Evolutionary conservation across 2,797 vertebrate genomes (phyloP).

Genomic region (Zenarchopterus dispar): DNA sequence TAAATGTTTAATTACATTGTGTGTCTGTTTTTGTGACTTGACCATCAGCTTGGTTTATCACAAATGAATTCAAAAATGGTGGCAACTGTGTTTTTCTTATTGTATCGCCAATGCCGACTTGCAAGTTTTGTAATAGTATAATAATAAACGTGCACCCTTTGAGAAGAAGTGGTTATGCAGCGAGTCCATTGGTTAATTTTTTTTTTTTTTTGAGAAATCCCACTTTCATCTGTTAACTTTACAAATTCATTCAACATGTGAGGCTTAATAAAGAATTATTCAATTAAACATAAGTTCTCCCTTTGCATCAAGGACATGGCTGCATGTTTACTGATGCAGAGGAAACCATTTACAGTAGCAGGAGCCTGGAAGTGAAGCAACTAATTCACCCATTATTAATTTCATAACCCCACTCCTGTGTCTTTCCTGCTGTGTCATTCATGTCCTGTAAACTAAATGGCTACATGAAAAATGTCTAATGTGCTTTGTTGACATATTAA

Average conservation of each 20-base stretch:
- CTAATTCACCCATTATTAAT: not conserved
- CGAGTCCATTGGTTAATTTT: not conserved
- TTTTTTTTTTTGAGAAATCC: too few species aligned
- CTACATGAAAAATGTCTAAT: not conserved
- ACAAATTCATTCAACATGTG: too few species aligned
- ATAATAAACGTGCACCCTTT: not conserved
- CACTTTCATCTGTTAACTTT: not conserved
- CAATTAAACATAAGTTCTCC: too few species aligned
- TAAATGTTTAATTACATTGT: too few species aligned
- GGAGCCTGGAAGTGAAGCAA: constrained; percentile 5
- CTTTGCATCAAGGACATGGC: not conserved
- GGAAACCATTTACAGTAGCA: accelerated
- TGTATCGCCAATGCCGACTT: too few species aligned
- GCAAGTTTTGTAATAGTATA: not conserved
- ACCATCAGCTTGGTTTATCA: too few species aligned
- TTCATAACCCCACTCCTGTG: not conserved
- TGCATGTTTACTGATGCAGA: not conserved
- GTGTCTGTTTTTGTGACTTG: too few species aligned
- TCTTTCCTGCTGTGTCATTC: not conserved
- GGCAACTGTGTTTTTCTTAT: too few species aligned
- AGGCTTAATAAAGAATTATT: too few species aligned
- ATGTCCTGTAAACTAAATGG: not conserved
- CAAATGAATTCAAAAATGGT: too few species aligned
- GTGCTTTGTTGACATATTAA: not conserved
- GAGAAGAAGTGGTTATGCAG: not conserved